Evolutionary conservation across 2,888 invertebrate genomes (phyloP).

Genomic region (Melanchra persicariae): DNA sequence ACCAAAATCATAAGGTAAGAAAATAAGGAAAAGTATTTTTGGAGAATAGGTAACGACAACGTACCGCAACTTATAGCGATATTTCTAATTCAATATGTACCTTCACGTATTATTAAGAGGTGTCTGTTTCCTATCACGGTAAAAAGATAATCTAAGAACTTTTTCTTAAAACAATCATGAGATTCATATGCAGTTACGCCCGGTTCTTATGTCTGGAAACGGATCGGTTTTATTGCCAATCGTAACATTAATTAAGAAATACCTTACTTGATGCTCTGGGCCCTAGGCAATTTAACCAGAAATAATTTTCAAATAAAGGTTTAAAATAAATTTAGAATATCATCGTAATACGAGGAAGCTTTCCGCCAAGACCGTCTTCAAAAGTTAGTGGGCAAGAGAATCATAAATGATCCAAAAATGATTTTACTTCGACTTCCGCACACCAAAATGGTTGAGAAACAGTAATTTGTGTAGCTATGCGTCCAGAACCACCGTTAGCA

Average conservation of each 20-base stretch:
- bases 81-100: not conserved
- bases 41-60: not conserved
- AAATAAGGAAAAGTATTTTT: not conserved
- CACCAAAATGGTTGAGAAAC: conserved; percentile 57
- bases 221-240: conserved; percentile 36
- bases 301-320: not conserved
- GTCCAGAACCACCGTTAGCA: conserved; percentile 65
- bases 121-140: not conserved
- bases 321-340: conserved; percentile 9
- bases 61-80: not conserved
- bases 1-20: not conserved
- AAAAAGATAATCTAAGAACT: not conserved
- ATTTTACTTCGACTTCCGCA: conserved; percentile 37
- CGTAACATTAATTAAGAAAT: conserved; percentile 44
- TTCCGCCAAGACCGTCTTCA: not conserved
- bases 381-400: conserved; percentile 1
- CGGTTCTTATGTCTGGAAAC: conserved; percentile 24
- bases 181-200: conserved; percentile 15
- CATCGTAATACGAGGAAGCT: not conserved
- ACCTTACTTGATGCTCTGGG: conserved; percentile 25
- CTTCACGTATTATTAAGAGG: not conserved
- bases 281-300: conserved; percentile 10
- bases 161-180: conserved; percentile 10
- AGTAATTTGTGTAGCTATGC: conserved; percentile 61
- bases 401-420: conserved; percentile 4